phyloP scores from a whole-genome alignment of 2,113 vertebrate species.

The Polyodon spathula region DNA sequence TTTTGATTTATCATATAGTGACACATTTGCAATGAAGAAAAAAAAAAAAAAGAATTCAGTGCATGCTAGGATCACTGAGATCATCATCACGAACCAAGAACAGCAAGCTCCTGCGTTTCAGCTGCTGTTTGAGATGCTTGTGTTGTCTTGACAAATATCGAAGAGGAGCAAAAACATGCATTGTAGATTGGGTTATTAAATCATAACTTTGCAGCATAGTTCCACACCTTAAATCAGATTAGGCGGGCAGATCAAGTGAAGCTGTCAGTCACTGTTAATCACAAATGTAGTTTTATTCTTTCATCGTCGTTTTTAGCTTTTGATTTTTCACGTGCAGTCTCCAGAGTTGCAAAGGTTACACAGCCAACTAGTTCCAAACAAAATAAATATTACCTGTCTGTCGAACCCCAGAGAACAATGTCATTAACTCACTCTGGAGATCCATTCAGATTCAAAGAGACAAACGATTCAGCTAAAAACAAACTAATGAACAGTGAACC shows the following conservation, averaged over 20 bases:
- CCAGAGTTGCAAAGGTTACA: too few species aligned
- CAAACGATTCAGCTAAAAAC: too few species aligned
- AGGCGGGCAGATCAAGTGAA: constrained; percentile 29
- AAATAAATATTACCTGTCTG: too few species aligned
- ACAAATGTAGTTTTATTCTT: constrained; percentile 24
- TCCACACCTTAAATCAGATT: constrained; percentile 39
- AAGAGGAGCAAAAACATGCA: constrained; percentile 6
- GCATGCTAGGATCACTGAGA: neutral
- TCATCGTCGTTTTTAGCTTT: constrained; percentile 29
- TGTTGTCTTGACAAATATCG: constrained; percentile 3
- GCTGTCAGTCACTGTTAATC: constrained; percentile 37
- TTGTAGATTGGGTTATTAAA: constrained; percentile 28
- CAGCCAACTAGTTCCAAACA: too few species aligned
- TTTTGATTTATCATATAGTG: constrained; percentile 13
- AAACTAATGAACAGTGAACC: too few species aligned
- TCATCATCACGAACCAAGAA: neutral
- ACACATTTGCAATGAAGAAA: constrained; percentile 18
- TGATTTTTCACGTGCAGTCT: too few species aligned
- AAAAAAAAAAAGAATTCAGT: constrained; percentile 3
- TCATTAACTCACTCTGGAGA: too few species aligned
- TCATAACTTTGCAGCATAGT: constrained; percentile 35
- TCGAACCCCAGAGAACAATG: too few species aligned
- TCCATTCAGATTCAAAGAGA: too few species aligned
- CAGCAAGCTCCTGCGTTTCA: constrained; percentile 14
- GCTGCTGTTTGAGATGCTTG: constrained; percentile 23